These are phyloP conservation scores for Magallana ariakensis DNA, from an alignment of 1,140 invertebrate species.

Conservation along the genomic window DNA sequence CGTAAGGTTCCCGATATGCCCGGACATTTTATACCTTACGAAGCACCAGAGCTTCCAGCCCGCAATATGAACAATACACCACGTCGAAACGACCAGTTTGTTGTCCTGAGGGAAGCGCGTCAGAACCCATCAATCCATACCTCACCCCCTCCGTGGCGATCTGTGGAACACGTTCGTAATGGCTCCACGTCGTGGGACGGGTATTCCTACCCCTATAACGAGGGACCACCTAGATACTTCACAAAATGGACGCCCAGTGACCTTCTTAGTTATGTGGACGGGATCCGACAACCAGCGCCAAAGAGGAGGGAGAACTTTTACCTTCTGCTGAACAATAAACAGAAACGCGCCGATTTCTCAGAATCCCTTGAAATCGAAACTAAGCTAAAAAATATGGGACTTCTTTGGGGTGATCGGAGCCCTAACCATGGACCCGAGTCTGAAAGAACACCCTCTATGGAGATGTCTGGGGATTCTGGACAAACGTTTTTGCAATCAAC, in stretches of 20 bases:
- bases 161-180: neutral
- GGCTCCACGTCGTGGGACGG: slow-evolving; percentile 50
- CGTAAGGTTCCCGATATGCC: slow-evolving; percentile 58
- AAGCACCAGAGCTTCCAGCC: slow-evolving; percentile 64
- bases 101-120: neutral
- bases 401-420: slow-evolving; percentile 45
- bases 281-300: slow-evolving; percentile 53
- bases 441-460: neutral
- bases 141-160: neutral
- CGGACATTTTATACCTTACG: slow-evolving; percentile 61
- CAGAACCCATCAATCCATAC: slow-evolving; percentile 2
- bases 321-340: slow-evolving; percentile 52
- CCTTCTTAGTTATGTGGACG: slow-evolving; percentile 54
- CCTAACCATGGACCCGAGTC: neutral
- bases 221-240: neutral
- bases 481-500: slow-evolving; percentile 26
- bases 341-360: slow-evolving; percentile 58
- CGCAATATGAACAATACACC: slow-evolving; percentile 51
- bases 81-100: slow-evolving; percentile 34
- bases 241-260: slow-evolving; percentile 46
- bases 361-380: slow-evolving; percentile 57
- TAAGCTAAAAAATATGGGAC: slow-evolving; percentile 56
- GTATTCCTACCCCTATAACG: slow-evolving; percentile 35
- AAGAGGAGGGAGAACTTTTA: slow-evolving; percentile 60
- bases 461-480: neutral